These are phyloP conservation scores for Solenopsis fugax DNA, from an alignment of 1,140 invertebrate species.

Conservation along the genomic window DNA sequence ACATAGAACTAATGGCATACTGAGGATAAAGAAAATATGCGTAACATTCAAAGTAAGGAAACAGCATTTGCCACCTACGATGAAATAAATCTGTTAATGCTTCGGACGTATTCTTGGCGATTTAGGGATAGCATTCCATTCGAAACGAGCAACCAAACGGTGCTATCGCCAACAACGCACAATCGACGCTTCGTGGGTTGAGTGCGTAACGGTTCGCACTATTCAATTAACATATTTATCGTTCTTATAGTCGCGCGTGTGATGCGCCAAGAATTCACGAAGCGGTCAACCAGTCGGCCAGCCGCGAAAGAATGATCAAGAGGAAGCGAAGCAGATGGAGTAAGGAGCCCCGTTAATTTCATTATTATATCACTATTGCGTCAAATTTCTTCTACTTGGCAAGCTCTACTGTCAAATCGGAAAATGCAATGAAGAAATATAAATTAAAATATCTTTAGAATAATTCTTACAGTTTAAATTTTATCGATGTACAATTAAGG, in stretches of 20 bases:
- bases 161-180: constrained; percentile 43
- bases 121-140: constrained; percentile 48
- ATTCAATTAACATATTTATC: constrained; percentile 82
- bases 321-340: constrained; percentile 24
- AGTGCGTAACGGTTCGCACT: constrained; percentile 78
- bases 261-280: constrained; percentile 9
- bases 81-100: background rate
- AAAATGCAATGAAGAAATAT: background rate
- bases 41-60: background rate
- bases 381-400: background rate
- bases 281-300: background rate
- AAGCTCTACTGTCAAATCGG: background rate
- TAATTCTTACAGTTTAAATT: background rate
- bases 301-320: background rate
- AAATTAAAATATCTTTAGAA: background rate
- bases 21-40: background rate
- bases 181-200: constrained; percentile 67
- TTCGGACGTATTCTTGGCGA: background rate
- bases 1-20: background rate
- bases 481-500: background rate
- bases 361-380: constrained; percentile 21
- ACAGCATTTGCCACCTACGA: background rate
- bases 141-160: constrained; percentile 53
- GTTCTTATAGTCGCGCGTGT: constrained; percentile 54
- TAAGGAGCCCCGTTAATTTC: constrained; percentile 44